A percentile compares a stretch with the other conserved stretches of the same genome.
Conservation (phyloP, 2,113 vertebrate species). For the Balaeniceps rex region DNA sequence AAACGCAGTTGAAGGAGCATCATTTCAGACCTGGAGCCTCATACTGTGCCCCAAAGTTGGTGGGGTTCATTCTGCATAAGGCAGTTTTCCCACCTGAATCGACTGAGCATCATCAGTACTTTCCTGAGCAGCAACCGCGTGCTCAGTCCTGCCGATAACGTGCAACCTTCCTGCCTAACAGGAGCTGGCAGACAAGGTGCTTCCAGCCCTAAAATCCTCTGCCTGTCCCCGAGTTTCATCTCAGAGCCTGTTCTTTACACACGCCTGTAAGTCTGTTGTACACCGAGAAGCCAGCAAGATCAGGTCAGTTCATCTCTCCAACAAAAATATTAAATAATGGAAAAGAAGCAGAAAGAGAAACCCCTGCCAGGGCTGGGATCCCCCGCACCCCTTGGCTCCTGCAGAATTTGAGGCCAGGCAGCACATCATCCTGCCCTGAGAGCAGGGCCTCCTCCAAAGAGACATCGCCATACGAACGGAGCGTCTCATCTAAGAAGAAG, state of each 20-base stretch:
- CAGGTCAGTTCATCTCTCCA: not conserved
- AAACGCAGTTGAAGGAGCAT: not conserved
- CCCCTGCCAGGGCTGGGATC: not conserved
- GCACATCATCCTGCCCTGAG: no score
- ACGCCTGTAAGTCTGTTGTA: not conserved
- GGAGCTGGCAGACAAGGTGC: not conserved
- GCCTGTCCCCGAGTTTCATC: not conserved
- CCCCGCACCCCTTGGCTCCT: not conserved
- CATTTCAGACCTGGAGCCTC: not conserved
- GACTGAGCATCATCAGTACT: not conserved
- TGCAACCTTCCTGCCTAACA: not conserved
- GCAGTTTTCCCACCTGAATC: not conserved
- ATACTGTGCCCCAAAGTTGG: not conserved
- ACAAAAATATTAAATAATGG: not conserved
- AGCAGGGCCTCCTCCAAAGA: not conserved
- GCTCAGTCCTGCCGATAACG: accelerated
- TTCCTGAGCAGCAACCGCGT: not conserved
- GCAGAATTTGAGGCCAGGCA: not conserved
- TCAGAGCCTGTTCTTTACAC: not conserved
- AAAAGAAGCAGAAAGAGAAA: not conserved
- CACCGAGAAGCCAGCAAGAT: not conserved
- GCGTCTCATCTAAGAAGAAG: not conserved
- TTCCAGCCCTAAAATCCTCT: not conserved
- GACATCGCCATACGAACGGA: accelerated
- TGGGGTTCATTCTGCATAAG: not conserved